Conservation (phyloP, 2,113 vertebrate genomes). For the Leiothrix lutea region DNA sequence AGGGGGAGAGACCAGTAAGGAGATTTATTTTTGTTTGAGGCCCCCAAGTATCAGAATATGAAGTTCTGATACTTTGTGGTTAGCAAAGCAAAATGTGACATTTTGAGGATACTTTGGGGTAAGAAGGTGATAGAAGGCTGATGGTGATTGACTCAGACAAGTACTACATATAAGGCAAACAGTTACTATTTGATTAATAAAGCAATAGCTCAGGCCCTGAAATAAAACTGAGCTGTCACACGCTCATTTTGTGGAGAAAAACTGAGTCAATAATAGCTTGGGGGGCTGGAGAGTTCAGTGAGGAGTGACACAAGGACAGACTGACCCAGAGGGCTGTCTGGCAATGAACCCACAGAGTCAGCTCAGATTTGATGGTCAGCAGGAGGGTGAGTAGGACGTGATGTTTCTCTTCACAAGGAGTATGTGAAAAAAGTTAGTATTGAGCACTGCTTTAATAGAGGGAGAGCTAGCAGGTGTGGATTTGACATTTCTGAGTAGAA, state of each 20-base stretch:
- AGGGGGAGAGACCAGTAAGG: not conserved
- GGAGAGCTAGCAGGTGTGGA: not conserved
- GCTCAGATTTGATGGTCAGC: not conserved
- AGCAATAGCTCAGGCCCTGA: not conserved
- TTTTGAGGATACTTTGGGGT: not conserved
- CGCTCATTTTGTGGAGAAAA: not conserved
- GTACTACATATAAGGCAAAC: not conserved
- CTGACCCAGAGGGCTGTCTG: not conserved
- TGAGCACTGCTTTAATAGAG: not conserved
- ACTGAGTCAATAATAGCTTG: not conserved
- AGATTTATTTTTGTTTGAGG: not conserved
- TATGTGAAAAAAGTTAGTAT: not conserved
- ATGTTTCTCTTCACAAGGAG: constrained; percentile 19
- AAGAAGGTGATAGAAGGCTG: not conserved
- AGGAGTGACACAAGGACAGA: not conserved
- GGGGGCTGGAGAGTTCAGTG: not conserved
- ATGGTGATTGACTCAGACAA: not conserved
- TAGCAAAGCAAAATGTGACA: not conserved
- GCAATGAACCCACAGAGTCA: not conserved
- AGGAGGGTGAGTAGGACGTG: not conserved
- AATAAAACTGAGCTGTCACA: not conserved
- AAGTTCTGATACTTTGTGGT: not conserved
- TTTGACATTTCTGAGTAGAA: not conserved
- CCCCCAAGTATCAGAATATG: not conserved
- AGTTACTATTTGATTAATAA: not conserved